Percentiles rank a stretch among this genome's conserved stretches.
Evolutionary conservation across 2,797 vertebrate genomes (phyloP).

Genomic region (Clarias fuscus): DNA sequence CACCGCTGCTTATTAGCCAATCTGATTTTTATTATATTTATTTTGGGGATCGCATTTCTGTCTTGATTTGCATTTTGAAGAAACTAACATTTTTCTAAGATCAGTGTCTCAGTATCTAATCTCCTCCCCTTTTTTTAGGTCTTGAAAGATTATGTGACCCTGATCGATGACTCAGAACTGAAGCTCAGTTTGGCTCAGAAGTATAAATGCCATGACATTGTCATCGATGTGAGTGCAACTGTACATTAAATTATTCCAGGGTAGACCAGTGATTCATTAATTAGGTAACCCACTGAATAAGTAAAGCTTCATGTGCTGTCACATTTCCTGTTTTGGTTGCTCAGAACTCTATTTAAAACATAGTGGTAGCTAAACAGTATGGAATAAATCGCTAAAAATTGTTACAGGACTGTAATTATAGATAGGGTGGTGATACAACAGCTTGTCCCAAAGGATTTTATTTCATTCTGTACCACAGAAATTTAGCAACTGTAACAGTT

Average conservation of each 20-base stretch:
- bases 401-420: background rate
- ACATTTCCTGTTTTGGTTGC: background rate
- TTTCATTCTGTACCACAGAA: background rate
- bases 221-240: constrained; percentile 84
- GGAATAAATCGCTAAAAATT: background rate
- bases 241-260: background rate
- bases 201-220: constrained; percentile 93
- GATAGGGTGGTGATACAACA: background rate
- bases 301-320: background rate
- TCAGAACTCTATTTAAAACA: background rate
- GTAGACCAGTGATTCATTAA: background rate
- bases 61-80: background rate
- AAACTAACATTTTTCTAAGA: background rate
- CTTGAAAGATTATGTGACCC: constrained; percentile 85
- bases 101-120: background rate
- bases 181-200: constrained; percentile 85
- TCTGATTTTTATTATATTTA: background rate
- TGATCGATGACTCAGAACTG: constrained; percentile 86
- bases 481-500: background rate
- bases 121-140: constrained; percentile 71
- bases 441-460: background rate
- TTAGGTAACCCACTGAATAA: too few species aligned
- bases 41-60: background rate
- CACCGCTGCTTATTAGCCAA: background rate
- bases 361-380: background rate